A percentile compares a stretch with the other conserved stretches of the same genome.
phyloP scores from a whole-genome alignment of 2,888 invertebrate species.

The Diaperis boleti region DNA sequence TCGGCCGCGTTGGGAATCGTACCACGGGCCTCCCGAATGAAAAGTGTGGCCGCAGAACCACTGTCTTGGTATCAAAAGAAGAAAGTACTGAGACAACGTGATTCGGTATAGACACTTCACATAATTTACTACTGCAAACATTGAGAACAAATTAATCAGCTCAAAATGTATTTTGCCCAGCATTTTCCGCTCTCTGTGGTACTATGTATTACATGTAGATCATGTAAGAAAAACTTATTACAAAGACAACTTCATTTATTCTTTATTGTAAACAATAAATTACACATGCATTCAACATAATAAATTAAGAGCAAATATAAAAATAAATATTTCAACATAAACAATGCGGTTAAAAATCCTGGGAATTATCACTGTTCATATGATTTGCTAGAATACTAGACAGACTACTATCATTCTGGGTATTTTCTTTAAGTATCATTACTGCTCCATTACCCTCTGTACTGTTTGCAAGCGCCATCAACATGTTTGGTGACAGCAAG shows the following conservation, averaged over 20 bases:
- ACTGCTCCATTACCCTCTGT: slow-evolving; percentile 46
- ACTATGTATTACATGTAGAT: no score
- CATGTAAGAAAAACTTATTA: background rate
- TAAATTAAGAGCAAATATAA: slow-evolving; percentile 44
- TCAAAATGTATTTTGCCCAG: no score
- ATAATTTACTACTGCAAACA: no score
- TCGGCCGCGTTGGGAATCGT: no score
- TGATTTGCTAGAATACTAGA: slow-evolving; percentile 62
- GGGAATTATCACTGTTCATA: slow-evolving; percentile 61
- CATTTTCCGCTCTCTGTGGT: no score
- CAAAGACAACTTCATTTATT: slow-evolving; percentile 14
- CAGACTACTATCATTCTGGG: slow-evolving; percentile 54
- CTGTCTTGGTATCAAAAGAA: no score
- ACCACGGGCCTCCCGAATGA: no score
- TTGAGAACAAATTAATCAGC: no score
- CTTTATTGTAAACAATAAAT: slow-evolving; percentile 28
- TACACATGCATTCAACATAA: slow-evolving; percentile 31
- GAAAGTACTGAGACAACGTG: no score
- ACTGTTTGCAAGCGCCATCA: slow-evolving; percentile 42
- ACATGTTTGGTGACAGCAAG: slow-evolving; percentile 56
- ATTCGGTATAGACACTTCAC: no score
- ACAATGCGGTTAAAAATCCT: slow-evolving; percentile 56
- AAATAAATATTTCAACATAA: slow-evolving; percentile 35
- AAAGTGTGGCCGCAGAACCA: no score
- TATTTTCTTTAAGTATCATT: slow-evolving; percentile 54